phyloP scores from a whole-genome alignment of 2,113 vertebrate species.

The Lathamus discolor region DNA sequence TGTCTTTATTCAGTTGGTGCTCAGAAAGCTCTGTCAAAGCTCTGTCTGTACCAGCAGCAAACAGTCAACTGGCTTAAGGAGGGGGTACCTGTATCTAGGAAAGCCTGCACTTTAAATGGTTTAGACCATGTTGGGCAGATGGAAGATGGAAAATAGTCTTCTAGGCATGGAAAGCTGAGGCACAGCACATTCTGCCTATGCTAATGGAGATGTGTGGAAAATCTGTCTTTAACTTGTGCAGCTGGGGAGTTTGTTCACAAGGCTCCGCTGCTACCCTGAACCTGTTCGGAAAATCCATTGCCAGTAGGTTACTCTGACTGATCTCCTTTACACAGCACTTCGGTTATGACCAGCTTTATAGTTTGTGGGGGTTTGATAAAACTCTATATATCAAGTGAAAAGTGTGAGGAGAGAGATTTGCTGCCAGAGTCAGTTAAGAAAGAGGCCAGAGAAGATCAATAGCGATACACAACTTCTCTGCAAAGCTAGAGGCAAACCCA shows the following conservation, averaged over 20 bases:
- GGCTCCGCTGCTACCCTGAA: not conserved
- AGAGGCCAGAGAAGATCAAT: not conserved
- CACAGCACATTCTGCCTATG: not conserved
- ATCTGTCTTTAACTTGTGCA: not conserved
- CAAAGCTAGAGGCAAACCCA: not conserved
- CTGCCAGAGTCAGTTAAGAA: not conserved
- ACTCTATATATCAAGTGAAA: not conserved
- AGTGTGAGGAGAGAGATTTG: not conserved
- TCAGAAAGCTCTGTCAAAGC: not conserved
- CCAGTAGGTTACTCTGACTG: not conserved
- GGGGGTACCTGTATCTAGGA: not conserved
- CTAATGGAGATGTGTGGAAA: not conserved
- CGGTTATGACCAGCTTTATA: not conserved
- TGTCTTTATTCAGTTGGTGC: not conserved
- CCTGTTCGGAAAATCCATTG: not conserved
- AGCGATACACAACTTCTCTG: not conserved
- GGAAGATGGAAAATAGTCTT: not conserved
- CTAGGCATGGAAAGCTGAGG: not conserved
- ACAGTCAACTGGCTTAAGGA: not conserved
- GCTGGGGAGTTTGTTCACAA: not conserved
- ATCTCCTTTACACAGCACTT: not conserved
- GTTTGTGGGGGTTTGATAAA: not conserved
- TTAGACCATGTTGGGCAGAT: not conserved
- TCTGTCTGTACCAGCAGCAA: accelerated
- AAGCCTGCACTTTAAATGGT: not conserved